Evolutionary conservation across 2,113 vertebrate species (phyloP).

Genomic region (Psilopsiagon aymara): DNA sequence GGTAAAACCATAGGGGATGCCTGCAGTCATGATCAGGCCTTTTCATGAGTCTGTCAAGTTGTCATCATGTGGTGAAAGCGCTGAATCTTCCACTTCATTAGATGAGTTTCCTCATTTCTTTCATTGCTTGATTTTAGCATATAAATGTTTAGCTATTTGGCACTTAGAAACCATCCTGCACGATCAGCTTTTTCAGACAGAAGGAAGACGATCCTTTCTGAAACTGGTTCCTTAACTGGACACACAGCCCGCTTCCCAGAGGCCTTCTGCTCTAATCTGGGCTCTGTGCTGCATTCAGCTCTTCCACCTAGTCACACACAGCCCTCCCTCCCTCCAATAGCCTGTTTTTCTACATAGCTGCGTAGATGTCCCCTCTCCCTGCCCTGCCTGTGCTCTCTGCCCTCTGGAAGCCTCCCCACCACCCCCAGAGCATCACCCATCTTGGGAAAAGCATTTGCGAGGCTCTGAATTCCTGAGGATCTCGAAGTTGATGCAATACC

Average conservation of each 20-base stretch:
- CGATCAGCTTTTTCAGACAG: neutral
- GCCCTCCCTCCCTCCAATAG: neutral
- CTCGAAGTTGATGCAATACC: neutral
- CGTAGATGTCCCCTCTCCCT: neutral
- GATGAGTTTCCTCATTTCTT: neutral
- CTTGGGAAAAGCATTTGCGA: neutral
- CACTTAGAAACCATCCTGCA: neutral
- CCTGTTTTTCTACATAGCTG: slow-evolving; percentile 6
- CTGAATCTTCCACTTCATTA: neutral
- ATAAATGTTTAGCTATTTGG: neutral
- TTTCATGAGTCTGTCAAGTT: neutral
- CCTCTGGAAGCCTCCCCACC: neutral
- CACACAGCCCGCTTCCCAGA: neutral
- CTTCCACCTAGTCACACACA: neutral
- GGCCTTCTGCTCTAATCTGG: neutral
- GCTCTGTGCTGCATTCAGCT: neutral
- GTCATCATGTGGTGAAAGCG: neutral
- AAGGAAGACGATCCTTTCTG: neutral
- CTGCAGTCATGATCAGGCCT: neutral
- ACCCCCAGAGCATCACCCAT: neutral
- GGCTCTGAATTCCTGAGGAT: slow-evolving; percentile 5
- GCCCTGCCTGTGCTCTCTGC: neutral
- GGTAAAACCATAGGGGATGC: neutral
- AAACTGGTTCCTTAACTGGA: neutral
- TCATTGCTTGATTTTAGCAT: neutral